phyloP scores from a whole-genome alignment of 2,888 invertebrate genomes.

The Empis stercorea region DNA sequence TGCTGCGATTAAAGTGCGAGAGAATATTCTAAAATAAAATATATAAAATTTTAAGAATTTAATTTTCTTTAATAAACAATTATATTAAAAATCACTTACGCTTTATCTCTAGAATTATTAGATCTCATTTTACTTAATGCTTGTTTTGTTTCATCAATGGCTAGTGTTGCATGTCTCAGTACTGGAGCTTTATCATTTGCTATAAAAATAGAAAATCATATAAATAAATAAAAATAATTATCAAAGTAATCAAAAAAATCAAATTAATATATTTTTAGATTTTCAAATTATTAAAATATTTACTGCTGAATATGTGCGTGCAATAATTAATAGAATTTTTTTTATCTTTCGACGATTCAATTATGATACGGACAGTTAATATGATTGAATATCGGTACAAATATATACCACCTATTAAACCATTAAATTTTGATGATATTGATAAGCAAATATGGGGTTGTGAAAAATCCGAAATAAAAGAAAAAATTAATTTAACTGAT shows the following conservation, averaged over 20 bases:
- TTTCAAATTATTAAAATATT: neutral
- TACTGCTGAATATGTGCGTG: no score
- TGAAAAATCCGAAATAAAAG: neutral
- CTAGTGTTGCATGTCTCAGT: conserved; percentile 51
- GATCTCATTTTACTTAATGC: conserved; percentile 92
- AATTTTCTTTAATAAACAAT: neutral
- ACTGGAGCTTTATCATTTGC: conserved; percentile 36
- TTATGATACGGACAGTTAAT: conserved; percentile 7
- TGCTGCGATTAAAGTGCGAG: conserved; percentile 76
- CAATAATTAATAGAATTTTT: neutral
- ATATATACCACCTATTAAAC: conserved; percentile 1
- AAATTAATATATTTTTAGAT: neutral
- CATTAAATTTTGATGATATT: neutral
- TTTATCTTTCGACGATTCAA: neutral
- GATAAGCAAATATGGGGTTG: neutral
- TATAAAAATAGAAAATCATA: conserved; percentile 3
- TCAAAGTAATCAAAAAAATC: neutral
- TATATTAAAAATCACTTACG: conserved; percentile 26
- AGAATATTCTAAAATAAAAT: conserved; percentile 31
- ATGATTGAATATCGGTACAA: conserved; percentile 8
- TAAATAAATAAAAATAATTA: conserved; percentile 4
- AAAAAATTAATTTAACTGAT: neutral
- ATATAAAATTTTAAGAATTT: no score
- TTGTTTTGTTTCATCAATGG: conserved; percentile 93
- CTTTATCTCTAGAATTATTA: conserved; percentile 58